Conservation (phyloP, 2,888 invertebrate species). For the Ariolimax columbianus region DNA sequence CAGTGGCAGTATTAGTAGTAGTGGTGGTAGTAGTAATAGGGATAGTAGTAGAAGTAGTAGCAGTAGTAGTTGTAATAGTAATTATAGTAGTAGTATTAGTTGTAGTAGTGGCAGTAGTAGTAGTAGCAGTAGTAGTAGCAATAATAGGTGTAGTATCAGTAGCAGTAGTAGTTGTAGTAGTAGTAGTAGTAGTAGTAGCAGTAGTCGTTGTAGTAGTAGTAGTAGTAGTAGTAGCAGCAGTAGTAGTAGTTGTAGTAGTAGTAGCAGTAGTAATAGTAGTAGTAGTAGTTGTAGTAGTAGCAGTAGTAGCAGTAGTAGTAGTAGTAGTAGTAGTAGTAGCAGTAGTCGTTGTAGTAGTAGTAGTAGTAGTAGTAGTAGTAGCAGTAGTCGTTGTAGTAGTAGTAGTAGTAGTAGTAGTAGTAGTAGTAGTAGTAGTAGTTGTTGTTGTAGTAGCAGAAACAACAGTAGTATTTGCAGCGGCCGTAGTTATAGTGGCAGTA, state of each 20-base stretch:
- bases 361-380: constrained; percentile 2
- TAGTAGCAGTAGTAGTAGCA: constrained; percentile 3
- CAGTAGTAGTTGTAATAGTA: not conserved
- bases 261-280: constrained; percentile 2
- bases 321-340: constrained; percentile 36
- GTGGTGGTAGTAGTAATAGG: too few relatives aligned
- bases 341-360: constrained; percentile 30
- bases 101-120: constrained; percentile 24
- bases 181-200: constrained; percentile 7
- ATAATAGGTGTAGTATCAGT: not conserved
- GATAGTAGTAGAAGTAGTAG: too few relatives aligned
- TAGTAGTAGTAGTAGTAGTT: constrained; percentile 33
- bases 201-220: not conserved
- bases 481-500: constrained; percentile 27
- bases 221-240: constrained; percentile 20
- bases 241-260: not conserved
- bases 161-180: constrained; percentile 25
- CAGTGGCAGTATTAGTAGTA: too few relatives aligned
- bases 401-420: constrained; percentile 37
- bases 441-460: constrained; percentile 30
- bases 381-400: constrained; percentile 21
- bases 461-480: constrained; percentile 16
- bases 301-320: constrained; percentile 31
- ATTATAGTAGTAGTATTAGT: constrained; percentile 11
- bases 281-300: constrained; percentile 28